phyloP scores from a whole-genome alignment of 2,797 vertebrate genomes.

The Sylvilagus floridanus region DNA sequence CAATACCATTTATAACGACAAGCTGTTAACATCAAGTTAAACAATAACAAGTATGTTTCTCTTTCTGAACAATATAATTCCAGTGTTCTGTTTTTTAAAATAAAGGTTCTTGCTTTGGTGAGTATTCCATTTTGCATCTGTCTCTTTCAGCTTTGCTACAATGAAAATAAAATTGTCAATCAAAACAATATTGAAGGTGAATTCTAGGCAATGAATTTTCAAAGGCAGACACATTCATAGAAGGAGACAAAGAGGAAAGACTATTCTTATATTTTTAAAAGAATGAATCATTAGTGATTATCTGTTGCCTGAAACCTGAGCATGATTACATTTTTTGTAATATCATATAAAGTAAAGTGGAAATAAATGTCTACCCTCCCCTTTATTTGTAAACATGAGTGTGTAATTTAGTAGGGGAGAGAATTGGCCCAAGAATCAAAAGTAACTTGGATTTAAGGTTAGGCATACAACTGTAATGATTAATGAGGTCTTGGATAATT shows the following conservation, averaged over 20 bases:
- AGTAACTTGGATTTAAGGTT: slow-evolving; percentile 28
- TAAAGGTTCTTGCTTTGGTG: slow-evolving; percentile 53
- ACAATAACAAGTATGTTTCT: slow-evolving; percentile 24
- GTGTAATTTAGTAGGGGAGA: slow-evolving; percentile 38
- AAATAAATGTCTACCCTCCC: slow-evolving; percentile 17
- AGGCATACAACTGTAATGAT: not conserved
- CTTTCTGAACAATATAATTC: slow-evolving; percentile 66
- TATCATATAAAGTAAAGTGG: slow-evolving; percentile 16
- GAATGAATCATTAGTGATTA: slow-evolving; percentile 52
- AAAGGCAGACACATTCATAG: slow-evolving; percentile 65
- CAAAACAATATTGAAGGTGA: slow-evolving; percentile 70
- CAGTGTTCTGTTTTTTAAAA: slow-evolving; percentile 59
- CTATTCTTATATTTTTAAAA: slow-evolving; percentile 54
- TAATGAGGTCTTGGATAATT: not conserved
- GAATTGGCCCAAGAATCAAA: not conserved
- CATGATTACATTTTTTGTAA: slow-evolving; percentile 34
- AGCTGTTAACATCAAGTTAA: slow-evolving; percentile 53
- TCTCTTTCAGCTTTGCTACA: slow-evolving; percentile 59
- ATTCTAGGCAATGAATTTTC: slow-evolving; percentile 62
- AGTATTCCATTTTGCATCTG: slow-evolving; percentile 60
- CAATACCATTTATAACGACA: slow-evolving; percentile 65
- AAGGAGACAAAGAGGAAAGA: slow-evolving; percentile 56
- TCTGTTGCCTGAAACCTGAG: slow-evolving; percentile 56
- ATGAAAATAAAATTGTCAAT: slow-evolving; percentile 73
- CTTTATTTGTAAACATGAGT: not conserved